Evolutionary conservation across 2,888 invertebrate genomes (phyloP), one percentile per base, ranked within the genome.

Genomic region (Drosophila falleni): DNA sequence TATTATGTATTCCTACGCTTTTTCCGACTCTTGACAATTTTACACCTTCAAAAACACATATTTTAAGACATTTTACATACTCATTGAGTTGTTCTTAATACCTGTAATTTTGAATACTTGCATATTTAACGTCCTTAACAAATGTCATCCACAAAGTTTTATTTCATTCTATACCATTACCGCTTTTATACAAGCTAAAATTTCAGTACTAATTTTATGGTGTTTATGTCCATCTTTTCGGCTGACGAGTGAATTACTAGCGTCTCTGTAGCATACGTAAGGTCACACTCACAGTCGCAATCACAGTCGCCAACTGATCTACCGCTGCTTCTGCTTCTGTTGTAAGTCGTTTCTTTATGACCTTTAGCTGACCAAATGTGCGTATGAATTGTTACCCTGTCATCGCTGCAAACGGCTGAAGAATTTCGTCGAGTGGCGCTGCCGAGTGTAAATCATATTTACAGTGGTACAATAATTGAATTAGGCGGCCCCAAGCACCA

Each of bases 401-500:
- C 63, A 51, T 23, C 9, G 42, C 58, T 64, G 37, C 46, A 60
- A 58, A 16, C 46, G 46, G 58, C 68, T 70, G 50, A 68, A 71
- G 74, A 69, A 55, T 55, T 70, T 77, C 70, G 65, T 49, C 53
- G 51, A 61, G 61, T 47, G 61, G 49, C 66, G 33, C 54, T 51
- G 71, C 59, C 67, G 63, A 71, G 78, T 81, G 72, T 77, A 90
- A 87, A 89, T 89, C 88, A 89, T 80, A 82, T 89, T 89, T 87
- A 87, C 90, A 89, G 89, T 87, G 85, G 82, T 80, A 78, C 81
- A 80, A 80, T 88, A 90, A 90, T 90, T 89, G 70, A 89, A 89
- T 90, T 88, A 87, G 73, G 65, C 54, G 42, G 46, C 63, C 58
- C 55, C 71, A 51, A 65, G 56, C 62, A 56, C 33, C 61, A 58